A percentile compares a stretch with the other conserved stretches of the same genome.
These are phyloP conservation scores for Dolichomitus sp. DNA, from an alignment of 2,888 invertebrate species.

Conservation along the genomic window DNA sequence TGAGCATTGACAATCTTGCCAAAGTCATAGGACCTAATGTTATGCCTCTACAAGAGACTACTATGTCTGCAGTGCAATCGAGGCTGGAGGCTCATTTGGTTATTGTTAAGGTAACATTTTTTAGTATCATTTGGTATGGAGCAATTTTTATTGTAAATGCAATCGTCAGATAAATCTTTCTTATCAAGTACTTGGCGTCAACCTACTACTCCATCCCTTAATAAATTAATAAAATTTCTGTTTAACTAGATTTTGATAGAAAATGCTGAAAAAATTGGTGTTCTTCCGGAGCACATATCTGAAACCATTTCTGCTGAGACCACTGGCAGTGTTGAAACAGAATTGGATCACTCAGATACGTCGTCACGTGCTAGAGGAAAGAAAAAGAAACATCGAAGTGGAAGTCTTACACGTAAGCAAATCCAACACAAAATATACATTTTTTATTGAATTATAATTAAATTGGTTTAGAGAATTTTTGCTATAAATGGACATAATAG, in stretches of 20 bases:
- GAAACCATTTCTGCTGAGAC: slow-evolving; percentile 84
- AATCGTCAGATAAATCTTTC: background rate
- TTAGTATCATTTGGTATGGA: background rate
- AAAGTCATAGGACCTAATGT: slow-evolving; percentile 95
- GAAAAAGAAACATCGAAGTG: slow-evolving; percentile 93
- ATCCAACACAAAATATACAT: background rate
- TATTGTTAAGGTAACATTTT: slow-evolving; percentile 89
- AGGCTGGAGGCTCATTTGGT: slow-evolving; percentile 91
- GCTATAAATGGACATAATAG: no score
- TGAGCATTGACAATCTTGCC: slow-evolving; percentile 94
- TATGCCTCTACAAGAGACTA: slow-evolving; percentile 92
- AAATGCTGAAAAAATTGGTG: slow-evolving; percentile 92
- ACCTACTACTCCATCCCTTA: no score
- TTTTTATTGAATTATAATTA: background rate
- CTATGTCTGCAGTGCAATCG: slow-evolving; percentile 87
- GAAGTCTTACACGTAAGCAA: slow-evolving; percentile 92
- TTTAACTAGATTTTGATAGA: slow-evolving; percentile 91
- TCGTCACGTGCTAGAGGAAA: slow-evolving; percentile 85
- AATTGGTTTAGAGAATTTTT: no score
- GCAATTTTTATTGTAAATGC: slow-evolving; percentile 28
- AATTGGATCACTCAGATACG: slow-evolving; percentile 79
- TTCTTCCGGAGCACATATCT: slow-evolving; percentile 89
- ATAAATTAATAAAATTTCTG: slow-evolving; percentile 24
- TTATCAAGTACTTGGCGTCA: no score
- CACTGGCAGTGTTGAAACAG: slow-evolving; percentile 78